phyloP scores from a whole-genome alignment of 2,113 vertebrate genomes.

The Henicopernis longicauda region DNA sequence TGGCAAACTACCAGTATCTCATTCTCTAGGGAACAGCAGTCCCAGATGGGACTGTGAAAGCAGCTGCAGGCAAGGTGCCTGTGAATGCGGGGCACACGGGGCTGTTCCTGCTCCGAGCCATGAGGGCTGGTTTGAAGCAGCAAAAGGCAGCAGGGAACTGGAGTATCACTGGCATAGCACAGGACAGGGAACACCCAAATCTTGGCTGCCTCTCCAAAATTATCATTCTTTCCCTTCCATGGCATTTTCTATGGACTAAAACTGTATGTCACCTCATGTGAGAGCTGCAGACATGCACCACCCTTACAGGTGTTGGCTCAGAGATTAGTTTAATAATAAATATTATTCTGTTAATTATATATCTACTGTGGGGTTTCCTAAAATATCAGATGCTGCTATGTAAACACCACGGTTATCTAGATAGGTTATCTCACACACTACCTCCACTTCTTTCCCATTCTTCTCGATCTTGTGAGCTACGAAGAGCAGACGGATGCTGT shows the following conservation, averaged over 20 bases:
- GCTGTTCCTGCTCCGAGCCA: background rate
- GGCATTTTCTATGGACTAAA: background rate
- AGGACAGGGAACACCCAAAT: background rate
- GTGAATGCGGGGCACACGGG: too few species aligned
- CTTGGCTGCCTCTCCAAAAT: background rate
- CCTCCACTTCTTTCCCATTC: background rate
- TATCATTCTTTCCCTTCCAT: background rate
- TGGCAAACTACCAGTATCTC: background rate
- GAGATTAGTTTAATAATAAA: background rate
- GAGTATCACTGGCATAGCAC: background rate
- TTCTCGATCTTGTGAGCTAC: background rate
- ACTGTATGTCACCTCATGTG: background rate
- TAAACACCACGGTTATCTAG: background rate
- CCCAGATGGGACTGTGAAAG: background rate
- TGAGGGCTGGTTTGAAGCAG: background rate
- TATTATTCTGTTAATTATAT: background rate
- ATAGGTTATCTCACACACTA: background rate
- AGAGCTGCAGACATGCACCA: background rate
- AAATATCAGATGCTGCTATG: background rate
- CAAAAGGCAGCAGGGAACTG: background rate
- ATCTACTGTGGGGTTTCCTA: background rate
- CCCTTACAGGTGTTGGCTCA: background rate
- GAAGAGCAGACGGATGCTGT: fast-evolving
- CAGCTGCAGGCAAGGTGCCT: background rate
- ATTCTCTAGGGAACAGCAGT: background rate